Percentiles rank a stretch among this genome's conserved stretches.
phyloP scores from a whole-genome alignment of 2,113 vertebrate genomes.

The Mus spicilegus region DNA sequence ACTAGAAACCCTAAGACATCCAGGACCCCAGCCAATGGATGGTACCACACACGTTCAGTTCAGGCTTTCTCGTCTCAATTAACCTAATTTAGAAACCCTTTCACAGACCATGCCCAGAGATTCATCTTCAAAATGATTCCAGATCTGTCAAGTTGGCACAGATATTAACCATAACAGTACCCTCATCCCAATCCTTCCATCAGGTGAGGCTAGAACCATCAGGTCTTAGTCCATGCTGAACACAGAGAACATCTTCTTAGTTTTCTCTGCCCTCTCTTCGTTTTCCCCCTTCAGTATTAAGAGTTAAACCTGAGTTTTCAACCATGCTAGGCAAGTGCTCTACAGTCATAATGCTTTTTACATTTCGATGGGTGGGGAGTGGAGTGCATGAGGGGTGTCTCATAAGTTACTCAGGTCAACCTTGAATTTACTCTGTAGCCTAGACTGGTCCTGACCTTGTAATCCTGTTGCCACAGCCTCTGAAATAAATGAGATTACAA shows the following conservation, averaged over 20 bases:
- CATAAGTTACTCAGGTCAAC: neutral
- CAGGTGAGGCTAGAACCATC: neutral
- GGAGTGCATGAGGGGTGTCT: no score
- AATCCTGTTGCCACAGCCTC: neutral
- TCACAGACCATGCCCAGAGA: neutral
- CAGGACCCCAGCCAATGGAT: no score
- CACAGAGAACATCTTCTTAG: neutral
- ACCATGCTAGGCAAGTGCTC: neutral
- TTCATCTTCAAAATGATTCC: neutral
- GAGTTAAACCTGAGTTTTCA: neutral
- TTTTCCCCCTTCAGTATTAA: neutral
- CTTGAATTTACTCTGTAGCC: neutral
- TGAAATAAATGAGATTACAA: neutral
- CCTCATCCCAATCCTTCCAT: neutral
- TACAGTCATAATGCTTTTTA: neutral
- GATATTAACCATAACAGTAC: neutral
- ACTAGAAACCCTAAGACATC: neutral
- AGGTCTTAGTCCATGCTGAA: neutral
- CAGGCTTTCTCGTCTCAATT: neutral
- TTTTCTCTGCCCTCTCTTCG: neutral
- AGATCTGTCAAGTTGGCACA: neutral
- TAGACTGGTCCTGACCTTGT: neutral
- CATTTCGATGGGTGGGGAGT: neutral
- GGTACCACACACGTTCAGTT: no score
- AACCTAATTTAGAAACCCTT: neutral